Evolutionary conservation across 2,888 invertebrate genomes (phyloP).

Genomic region (Timema podura): DNA sequence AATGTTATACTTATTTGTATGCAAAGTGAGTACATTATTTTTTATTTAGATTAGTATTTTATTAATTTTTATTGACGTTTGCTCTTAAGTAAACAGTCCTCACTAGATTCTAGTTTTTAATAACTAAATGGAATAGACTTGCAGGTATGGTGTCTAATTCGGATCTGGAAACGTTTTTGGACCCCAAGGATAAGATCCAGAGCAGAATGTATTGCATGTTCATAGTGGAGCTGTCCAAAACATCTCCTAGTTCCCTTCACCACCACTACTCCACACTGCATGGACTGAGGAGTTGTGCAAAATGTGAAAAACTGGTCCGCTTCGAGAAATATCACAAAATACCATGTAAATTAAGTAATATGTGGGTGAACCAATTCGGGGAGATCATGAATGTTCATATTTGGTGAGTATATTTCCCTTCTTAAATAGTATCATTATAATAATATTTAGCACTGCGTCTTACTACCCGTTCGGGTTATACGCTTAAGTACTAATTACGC

Average conservation of each 20-base stretch:
- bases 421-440: too few relatives aligned
- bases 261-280: conserved; percentile 80
- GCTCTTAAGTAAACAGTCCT: conserved; percentile 1
- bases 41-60: too few relatives aligned
- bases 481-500: too few relatives aligned
- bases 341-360: conserved; percentile 67
- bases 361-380: conserved; percentile 69
- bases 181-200: conserved; percentile 85
- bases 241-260: conserved; percentile 67
- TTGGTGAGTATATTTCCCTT: conserved; percentile 50
- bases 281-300: conserved; percentile 67
- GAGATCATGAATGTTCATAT: conserved; percentile 66
- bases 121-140: conserved; percentile 51
- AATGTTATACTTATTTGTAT: neutral
- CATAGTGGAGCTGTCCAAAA: conserved; percentile 70
- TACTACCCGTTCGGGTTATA: too few relatives aligned
- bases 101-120: neutral
- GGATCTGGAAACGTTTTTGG: conserved; percentile 78
- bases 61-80: too few relatives aligned
- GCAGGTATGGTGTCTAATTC: conserved; percentile 84
- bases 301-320: conserved; percentile 67
- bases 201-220: conserved; percentile 80
- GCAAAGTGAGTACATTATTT: conserved; percentile 9
- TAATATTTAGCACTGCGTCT: too few relatives aligned
- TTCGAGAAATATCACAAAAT: conserved; percentile 65